phyloP scores from a whole-genome alignment of 2,797 vertebrate species.

The Enteromius radiatus region DNA sequence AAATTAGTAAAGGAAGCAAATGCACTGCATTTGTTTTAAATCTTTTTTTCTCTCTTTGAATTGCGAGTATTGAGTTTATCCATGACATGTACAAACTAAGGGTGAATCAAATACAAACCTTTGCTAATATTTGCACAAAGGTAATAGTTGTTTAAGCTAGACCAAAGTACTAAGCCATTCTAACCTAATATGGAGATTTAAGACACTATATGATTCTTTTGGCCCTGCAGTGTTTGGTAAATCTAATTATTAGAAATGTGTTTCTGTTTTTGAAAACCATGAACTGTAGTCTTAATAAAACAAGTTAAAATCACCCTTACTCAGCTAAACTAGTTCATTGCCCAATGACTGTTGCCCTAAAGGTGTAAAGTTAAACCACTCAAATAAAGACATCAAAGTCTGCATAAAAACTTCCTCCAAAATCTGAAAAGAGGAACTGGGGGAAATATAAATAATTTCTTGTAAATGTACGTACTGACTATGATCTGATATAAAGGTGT shows the following conservation, averaged over 20 bases:
- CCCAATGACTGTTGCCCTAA: constrained; percentile 22
- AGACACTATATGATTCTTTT: neutral
- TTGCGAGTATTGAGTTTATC: neutral
- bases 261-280: neutral
- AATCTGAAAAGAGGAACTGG: neutral
- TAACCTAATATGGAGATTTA: constrained; percentile 1
- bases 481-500: neutral
- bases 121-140: constrained; percentile 12
- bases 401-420: neutral
- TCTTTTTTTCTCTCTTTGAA: neutral
- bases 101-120: constrained; percentile 16
- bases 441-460: neutral
- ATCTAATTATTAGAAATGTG: neutral
- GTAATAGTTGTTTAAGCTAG: neutral
- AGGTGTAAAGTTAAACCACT: neutral
- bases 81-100: neutral
- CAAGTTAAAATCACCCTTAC: neutral
- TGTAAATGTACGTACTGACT: neutral
- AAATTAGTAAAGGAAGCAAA: neutral
- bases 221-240: neutral
- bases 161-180: neutral
- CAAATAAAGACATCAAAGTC: neutral
- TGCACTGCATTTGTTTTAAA: neutral
- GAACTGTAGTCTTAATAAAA: constrained; percentile 1
- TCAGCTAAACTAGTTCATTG: constrained; percentile 8